Conservation (phyloP, 2,113 vertebrate species). For the Rana temporaria region DNA sequence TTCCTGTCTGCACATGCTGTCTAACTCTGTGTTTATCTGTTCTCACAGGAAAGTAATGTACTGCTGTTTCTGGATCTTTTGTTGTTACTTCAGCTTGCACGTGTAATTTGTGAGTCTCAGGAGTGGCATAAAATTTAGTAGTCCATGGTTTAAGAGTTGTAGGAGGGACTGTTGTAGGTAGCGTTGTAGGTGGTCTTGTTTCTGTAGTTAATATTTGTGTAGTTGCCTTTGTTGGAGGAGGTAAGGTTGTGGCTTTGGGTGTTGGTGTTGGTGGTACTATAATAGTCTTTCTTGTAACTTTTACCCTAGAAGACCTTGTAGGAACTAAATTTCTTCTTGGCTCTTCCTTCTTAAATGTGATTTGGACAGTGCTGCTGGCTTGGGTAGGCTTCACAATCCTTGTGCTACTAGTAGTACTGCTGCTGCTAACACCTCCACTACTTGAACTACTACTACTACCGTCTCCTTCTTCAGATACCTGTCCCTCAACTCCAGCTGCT, state of each 20-base stretch:
- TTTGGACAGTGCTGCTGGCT: slow-evolving; percentile 64
- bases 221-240: slow-evolving; percentile 70
- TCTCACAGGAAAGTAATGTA: slow-evolving; percentile 69
- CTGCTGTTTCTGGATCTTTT: slow-evolving; percentile 69
- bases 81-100: slow-evolving; percentile 62
- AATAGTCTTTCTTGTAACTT: slow-evolving; percentile 68
- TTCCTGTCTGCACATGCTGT: slow-evolving; percentile 62
- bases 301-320: slow-evolving; percentile 69
- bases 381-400: slow-evolving; percentile 41
- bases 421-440: not conserved
- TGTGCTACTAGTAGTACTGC: not conserved
- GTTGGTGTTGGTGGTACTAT: slow-evolving; percentile 60
- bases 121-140: slow-evolving; percentile 61
- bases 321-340: slow-evolving; percentile 64
- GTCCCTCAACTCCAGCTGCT: slow-evolving; percentile 90
- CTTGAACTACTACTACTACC: slow-evolving; percentile 41
- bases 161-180: slow-evolving; percentile 68
- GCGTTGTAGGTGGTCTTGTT: slow-evolving; percentile 58
- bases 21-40: slow-evolving; percentile 75
- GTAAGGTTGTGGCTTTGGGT: slow-evolving; percentile 62
- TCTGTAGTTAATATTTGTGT: slow-evolving; percentile 62
- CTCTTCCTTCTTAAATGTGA: slow-evolving; percentile 75
- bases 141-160: slow-evolving; percentile 74
- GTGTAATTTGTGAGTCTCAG: slow-evolving; percentile 67
- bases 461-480: slow-evolving; percentile 79